phyloP scores from a whole-genome alignment of 2,888 invertebrate species.

The Sesamia inferens region DNA sequence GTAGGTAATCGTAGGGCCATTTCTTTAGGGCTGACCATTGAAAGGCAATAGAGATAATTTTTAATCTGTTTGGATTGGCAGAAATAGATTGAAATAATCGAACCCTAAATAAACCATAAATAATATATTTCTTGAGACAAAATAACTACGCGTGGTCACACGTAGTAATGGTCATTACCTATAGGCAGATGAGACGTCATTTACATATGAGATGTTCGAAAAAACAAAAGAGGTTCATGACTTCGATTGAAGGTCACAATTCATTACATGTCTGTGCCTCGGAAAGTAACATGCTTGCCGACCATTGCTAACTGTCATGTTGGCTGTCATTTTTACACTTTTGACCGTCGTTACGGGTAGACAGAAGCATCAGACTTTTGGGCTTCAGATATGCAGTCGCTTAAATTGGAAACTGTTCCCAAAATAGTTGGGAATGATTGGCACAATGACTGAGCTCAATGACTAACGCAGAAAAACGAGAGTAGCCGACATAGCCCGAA shows the following conservation, averaged over 20 bases:
- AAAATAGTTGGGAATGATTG: neutral
- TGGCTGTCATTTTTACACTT: neutral
- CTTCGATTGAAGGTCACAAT: neutral
- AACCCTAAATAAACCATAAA: neutral
- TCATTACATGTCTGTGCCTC: neutral
- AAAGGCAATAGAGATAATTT: neutral
- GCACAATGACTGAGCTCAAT: too few species aligned
- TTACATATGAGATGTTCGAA: neutral
- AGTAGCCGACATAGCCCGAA: too few species aligned
- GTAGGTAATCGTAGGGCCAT: neutral
- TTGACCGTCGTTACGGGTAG: neutral
- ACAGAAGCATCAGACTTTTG: neutral
- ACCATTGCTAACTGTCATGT: neutral
- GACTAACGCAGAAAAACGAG: too few species aligned
- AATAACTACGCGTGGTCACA: neutral
- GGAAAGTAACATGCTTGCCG: neutral
- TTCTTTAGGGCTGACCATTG: neutral
- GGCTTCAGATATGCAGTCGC: neutral
- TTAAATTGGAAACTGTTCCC: neutral
- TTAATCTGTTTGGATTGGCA: neutral
- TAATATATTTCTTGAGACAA: neutral
- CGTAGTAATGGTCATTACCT: too few species aligned
- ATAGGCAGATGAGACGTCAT: neutral
- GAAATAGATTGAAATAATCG: neutral
- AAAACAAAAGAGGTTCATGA: slow-evolving; percentile 2